phyloP scores from a whole-genome alignment of 2,888 invertebrate genomes.

The Andricus quercusramuli region DNA sequence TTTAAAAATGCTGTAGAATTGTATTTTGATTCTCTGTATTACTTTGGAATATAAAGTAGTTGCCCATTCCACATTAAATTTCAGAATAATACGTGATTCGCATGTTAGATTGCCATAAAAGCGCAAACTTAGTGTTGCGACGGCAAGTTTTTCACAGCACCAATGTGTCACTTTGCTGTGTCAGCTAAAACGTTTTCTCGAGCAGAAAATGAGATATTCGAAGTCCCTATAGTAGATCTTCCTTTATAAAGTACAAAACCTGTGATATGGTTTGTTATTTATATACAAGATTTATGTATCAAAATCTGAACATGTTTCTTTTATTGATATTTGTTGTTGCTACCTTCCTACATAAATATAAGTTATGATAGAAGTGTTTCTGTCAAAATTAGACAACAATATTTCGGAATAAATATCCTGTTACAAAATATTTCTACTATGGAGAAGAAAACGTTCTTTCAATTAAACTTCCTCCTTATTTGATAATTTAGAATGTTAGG shows the following conservation, averaged over 20 bases:
- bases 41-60: neutral
- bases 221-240: slow-evolving; percentile 17
- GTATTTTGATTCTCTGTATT: neutral
- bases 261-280: neutral
- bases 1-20: neutral
- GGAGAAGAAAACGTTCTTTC: no score
- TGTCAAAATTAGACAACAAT: neutral
- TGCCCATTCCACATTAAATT: slow-evolving; percentile 12
- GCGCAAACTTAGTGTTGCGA: slow-evolving; percentile 40
- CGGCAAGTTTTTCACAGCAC: slow-evolving; percentile 28
- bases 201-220: slow-evolving; percentile 34
- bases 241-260: neutral
- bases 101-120: slow-evolving; percentile 38
- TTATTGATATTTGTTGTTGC: neutral
- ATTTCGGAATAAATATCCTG: neutral
- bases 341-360: neutral
- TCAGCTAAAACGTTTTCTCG: slow-evolving; percentile 39
- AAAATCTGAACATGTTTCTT: neutral
- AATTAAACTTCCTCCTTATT: no score
- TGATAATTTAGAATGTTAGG: no score
- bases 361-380: neutral
- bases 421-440: neutral
- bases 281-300: neutral
- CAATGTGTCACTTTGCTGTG: slow-evolving; percentile 40
- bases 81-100: slow-evolving; percentile 27